These are phyloP conservation scores for Aradophagus sp. DNA, from an alignment of 1,140 invertebrate species.

Conservation along the genomic window DNA sequence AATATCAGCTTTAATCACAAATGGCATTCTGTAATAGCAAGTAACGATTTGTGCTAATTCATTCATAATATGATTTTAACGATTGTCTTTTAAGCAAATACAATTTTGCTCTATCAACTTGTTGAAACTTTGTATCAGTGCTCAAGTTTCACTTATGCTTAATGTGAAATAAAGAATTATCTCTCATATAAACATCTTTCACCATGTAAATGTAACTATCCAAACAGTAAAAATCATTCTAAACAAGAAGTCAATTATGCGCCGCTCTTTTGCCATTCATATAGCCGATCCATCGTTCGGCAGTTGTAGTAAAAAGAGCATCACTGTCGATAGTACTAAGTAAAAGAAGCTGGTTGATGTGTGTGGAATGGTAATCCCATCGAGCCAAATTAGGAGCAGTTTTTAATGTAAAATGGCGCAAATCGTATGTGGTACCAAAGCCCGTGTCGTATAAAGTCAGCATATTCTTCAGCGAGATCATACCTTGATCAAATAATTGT, in stretches of 20 bases:
- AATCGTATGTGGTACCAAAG: conserved; percentile 96
- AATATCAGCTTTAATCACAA: too few relatives aligned
- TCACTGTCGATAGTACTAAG: conserved; percentile 91
- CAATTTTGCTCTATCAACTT: too few relatives aligned
- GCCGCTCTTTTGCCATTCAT: conserved; percentile 95
- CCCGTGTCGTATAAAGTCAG: conserved; percentile 96
- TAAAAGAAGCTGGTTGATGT: conserved; percentile 96
- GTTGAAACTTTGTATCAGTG: too few relatives aligned
- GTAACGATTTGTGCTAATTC: too few relatives aligned
- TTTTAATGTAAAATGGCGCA: conserved; percentile 92
- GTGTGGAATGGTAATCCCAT: conserved; percentile 99
- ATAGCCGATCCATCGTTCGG: conserved; percentile 95
- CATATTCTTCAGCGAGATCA: conserved; percentile 91
- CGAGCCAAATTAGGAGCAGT: conserved; percentile 92
- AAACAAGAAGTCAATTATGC: conserved; percentile 84
- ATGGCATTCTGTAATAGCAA: too few relatives aligned
- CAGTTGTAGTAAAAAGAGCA: conserved; percentile 87
- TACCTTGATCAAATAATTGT: conserved; percentile 88
- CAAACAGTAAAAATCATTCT: neutral
- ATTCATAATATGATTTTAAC: too few relatives aligned
- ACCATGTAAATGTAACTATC: too few relatives aligned
- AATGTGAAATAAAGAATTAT: too few relatives aligned
- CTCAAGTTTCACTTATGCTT: too few relatives aligned
- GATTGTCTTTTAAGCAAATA: too few relatives aligned
- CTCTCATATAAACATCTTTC: too few relatives aligned